Conservation (phyloP, 2,888 invertebrate genomes). For the Ischnura elegans region DNA sequence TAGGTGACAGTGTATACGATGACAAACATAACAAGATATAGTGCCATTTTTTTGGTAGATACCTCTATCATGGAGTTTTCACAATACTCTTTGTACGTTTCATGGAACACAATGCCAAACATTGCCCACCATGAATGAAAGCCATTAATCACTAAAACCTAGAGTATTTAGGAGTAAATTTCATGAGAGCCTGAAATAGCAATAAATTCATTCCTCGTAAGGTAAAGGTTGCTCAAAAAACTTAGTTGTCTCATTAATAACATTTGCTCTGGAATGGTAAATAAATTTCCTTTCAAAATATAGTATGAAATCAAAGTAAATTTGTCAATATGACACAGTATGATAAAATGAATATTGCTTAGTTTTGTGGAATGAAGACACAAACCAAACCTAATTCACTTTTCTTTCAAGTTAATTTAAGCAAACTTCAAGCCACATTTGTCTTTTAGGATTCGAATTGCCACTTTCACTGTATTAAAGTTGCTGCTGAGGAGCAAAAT, state of each 20-base stretch:
- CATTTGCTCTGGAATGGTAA: constrained; percentile 43
- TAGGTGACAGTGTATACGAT: background rate
- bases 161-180: background rate
- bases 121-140: background rate
- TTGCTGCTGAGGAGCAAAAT: background rate
- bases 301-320: background rate
- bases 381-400: constrained; percentile 58
- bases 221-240: background rate
- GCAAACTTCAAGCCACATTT: constrained; percentile 5
- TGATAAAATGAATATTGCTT: constrained; percentile 52
- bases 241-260: background rate
- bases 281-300: background rate
- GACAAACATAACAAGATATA: background rate
- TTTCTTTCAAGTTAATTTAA: constrained; percentile 28
- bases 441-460: constrained; percentile 46
- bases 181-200: background rate
- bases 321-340: constrained; percentile 58
- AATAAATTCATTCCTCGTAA: constrained; percentile 32
- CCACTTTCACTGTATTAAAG: constrained; percentile 26
- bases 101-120: background rate
- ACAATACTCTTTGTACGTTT: constrained; percentile 24
- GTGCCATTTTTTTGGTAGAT: background rate
- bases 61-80: constrained; percentile 30
- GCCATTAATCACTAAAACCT: constrained; percentile 42
- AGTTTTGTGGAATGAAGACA: constrained; percentile 59